These are phyloP conservation scores for Myanophis thanlyinensis DNA, from an alignment of 2,113 vertebrate genomes.

Conservation along the genomic window DNA sequence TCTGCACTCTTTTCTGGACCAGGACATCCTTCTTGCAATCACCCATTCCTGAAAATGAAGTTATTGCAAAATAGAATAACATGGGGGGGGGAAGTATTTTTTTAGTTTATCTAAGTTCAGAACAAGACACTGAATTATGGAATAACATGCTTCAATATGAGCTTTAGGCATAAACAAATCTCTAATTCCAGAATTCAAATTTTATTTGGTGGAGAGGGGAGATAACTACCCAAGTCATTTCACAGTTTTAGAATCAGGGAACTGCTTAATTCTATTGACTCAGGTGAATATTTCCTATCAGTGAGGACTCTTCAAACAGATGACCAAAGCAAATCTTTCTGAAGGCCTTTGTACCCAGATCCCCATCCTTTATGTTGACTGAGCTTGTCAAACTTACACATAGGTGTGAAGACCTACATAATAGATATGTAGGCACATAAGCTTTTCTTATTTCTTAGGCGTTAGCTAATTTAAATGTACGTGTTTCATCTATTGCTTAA, in stretches of 20 bases:
- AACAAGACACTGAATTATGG: not conserved
- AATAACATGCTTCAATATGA: constrained; percentile 12
- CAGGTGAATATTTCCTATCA: constrained; percentile 28
- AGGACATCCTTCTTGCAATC: not conserved
- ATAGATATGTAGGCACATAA: constrained; percentile 35
- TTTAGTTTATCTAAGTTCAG: not conserved
- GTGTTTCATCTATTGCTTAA: constrained; percentile 48
- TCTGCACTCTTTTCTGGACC: not conserved
- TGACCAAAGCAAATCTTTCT: constrained; percentile 48
- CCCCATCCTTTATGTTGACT: constrained; percentile 28
- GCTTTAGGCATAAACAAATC: constrained; percentile 17
- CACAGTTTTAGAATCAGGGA: constrained; percentile 10
- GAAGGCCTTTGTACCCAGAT: not conserved
- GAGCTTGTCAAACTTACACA: constrained; percentile 27
- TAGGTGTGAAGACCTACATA: constrained; percentile 20
- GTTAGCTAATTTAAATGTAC: constrained; percentile 53
- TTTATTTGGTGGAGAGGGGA: not conserved
- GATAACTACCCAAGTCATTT: not conserved
- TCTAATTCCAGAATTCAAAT: not conserved
- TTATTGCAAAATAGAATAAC: not conserved
- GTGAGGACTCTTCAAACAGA: constrained; percentile 26
- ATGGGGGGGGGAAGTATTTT: not conserved
- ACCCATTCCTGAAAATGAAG: not conserved
- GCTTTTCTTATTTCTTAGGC: constrained; percentile 35
- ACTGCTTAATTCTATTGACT: constrained; percentile 34